Percentiles rank a stretch among this genome's conserved stretches.
These are phyloP conservation scores for Caenorhabditis virilis DNA, from an alignment of 2,888 invertebrate species.

Conservation along the genomic window DNA sequence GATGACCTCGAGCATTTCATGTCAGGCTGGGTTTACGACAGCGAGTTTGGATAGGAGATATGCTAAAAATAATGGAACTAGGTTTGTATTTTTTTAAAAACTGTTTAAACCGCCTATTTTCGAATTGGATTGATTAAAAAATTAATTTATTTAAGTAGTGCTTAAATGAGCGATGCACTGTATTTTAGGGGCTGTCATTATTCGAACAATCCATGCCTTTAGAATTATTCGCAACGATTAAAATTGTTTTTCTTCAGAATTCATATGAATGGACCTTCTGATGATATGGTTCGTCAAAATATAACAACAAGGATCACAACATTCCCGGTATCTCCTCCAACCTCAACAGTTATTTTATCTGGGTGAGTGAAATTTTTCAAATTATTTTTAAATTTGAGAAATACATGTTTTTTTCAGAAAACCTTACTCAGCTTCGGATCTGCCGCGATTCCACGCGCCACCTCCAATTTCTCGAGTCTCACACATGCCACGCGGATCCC, in stretches of 20 bases:
- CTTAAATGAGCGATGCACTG: no score
- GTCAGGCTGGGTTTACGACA: constrained; percentile 43
- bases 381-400: background rate
- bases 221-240: background rate
- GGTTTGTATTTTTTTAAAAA: background rate
- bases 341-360: constrained; percentile 25
- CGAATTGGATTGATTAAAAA: no score
- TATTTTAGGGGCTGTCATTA: no score
- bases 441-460: constrained; percentile 44
- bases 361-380: constrained; percentile 10
- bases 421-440: constrained; percentile 35
- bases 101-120: no score
- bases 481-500: constrained; percentile 32
- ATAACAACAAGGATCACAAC: constrained; percentile 47
- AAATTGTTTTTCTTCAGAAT: constrained; percentile 4
- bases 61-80: constrained; percentile 19
- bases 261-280: constrained; percentile 8
- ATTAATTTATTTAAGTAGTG: no score
- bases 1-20: constrained; percentile 36
- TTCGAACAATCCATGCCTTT: no score
- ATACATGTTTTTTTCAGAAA: constrained; percentile 21
- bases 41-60: constrained; percentile 48
- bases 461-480: constrained; percentile 35
- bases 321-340: constrained; percentile 44
- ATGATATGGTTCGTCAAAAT: constrained; percentile 26